Conservation (phyloP, 2,888 invertebrate genomes). For the Chrysomela aeneicollis region DNA sequence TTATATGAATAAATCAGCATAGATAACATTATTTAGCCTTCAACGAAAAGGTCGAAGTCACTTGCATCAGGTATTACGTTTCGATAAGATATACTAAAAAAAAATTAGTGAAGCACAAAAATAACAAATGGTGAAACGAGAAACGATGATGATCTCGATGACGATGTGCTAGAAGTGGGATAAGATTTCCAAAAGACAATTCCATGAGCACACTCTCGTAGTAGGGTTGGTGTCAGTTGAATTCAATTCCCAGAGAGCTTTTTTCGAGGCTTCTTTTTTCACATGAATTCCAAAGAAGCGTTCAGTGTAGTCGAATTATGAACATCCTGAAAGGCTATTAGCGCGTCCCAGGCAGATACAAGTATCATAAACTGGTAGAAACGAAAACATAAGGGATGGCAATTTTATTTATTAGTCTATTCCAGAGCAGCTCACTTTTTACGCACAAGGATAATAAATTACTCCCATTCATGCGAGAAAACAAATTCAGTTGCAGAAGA, state of each 20-base stretch:
- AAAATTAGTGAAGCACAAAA: no score
- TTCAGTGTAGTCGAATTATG: background rate
- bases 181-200: no score
- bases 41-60: no score
- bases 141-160: no score
- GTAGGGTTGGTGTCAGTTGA: no score
- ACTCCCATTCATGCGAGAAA: slow-evolving; percentile 11
- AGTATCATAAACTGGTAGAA: slow-evolving; percentile 35
- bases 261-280: no score
- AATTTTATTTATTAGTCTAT: slow-evolving; percentile 40
- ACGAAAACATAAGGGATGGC: slow-evolving; percentile 33
- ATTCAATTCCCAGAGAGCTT: background rate
- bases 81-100: background rate
- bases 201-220: no score
- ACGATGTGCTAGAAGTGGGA: no score
- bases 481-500: slow-evolving; percentile 20
- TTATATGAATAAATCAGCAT: background rate
- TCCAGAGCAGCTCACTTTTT: slow-evolving; percentile 35
- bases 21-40: background rate
- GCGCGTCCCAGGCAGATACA: slow-evolving; percentile 22
- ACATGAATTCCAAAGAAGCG: background rate
- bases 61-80: background rate
- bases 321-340: slow-evolving; percentile 14
- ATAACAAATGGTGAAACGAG: no score
- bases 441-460: slow-evolving; percentile 34